Percentiles rank a stretch among this genome's conserved stretches.
These are phyloP conservation scores for Gallinago jamesoni DNA, from an alignment of 2,113 vertebrate genomes.

Conservation along the genomic window DNA sequence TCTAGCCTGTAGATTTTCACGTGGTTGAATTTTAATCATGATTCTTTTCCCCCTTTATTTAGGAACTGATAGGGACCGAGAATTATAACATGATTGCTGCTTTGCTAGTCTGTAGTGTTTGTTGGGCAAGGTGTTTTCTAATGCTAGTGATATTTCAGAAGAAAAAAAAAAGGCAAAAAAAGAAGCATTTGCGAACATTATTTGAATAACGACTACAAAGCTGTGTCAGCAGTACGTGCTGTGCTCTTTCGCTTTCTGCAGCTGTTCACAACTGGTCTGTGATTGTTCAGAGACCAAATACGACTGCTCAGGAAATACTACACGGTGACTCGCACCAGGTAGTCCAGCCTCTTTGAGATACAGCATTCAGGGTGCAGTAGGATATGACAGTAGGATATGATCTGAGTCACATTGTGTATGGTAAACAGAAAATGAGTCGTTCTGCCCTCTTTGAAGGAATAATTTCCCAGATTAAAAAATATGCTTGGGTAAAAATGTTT, in stretches of 20 bases:
- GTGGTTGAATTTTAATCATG: not conserved
- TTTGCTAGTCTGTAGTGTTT: not conserved
- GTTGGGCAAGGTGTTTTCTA: not conserved
- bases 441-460: not conserved
- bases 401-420: not conserved
- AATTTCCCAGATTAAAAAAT: not conserved
- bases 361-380: not conserved
- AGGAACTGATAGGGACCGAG: not conserved
- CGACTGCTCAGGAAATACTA: not conserved
- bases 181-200: not conserved
- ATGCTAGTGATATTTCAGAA: not conserved
- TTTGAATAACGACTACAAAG: not conserved
- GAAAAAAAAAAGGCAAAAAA: not conserved
- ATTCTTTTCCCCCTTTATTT: not conserved
- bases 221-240: not conserved
- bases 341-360: not conserved
- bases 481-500: not conserved
- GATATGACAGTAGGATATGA: not conserved
- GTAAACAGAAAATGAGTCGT: not conserved
- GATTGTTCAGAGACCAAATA: not conserved
- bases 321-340: not conserved
- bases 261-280: not conserved
- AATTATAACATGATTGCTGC: not conserved
- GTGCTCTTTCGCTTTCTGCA: constrained; percentile 16
- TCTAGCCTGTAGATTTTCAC: not conserved